Evolutionary conservation across 2,888 invertebrate species (phyloP).

Genomic region (Malthinus seriepunctatus): DNA sequence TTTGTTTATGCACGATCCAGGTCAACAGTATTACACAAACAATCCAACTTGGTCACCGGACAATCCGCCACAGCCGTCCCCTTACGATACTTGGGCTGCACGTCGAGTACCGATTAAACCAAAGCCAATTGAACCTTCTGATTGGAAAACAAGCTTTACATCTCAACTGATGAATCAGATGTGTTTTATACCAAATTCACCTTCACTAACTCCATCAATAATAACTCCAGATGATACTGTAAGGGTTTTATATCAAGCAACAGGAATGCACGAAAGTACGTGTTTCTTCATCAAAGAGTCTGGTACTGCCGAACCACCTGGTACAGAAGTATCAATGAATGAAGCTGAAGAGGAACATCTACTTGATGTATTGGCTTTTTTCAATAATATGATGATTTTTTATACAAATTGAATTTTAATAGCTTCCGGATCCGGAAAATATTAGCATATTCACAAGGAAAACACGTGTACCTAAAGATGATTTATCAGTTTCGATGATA

Average conservation of each 20-base stretch:
- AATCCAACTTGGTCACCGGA: slow-evolving; percentile 20
- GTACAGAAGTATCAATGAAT: too few species aligned
- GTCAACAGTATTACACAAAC: slow-evolving; percentile 54
- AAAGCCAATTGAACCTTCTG: neutral
- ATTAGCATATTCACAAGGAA: neutral
- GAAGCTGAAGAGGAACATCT: neutral
- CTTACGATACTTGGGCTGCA: slow-evolving; percentile 20
- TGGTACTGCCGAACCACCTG: neutral
- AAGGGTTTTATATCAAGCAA: too few species aligned
- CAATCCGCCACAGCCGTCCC: slow-evolving; percentile 13
- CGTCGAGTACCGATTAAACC: slow-evolving; percentile 4
- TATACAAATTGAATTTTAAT: neutral
- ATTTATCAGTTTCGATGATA: neutral
- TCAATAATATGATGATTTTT: too few species aligned
- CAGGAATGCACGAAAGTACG: too few species aligned
- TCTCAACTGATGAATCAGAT: too few species aligned
- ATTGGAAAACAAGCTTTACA: too few species aligned
- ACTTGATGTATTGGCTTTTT: too few species aligned
- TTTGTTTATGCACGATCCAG: slow-evolving; percentile 57
- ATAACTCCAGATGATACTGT: too few species aligned
- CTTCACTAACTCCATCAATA: too few species aligned
- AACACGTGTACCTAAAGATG: neutral
- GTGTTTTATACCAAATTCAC: too few species aligned
- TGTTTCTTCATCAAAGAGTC: too few species aligned
- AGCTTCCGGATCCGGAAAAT: neutral